These are phyloP conservation scores for Embiotoca jacksoni DNA, from an alignment of 2,113 vertebrate genomes.

Conservation along the genomic window DNA sequence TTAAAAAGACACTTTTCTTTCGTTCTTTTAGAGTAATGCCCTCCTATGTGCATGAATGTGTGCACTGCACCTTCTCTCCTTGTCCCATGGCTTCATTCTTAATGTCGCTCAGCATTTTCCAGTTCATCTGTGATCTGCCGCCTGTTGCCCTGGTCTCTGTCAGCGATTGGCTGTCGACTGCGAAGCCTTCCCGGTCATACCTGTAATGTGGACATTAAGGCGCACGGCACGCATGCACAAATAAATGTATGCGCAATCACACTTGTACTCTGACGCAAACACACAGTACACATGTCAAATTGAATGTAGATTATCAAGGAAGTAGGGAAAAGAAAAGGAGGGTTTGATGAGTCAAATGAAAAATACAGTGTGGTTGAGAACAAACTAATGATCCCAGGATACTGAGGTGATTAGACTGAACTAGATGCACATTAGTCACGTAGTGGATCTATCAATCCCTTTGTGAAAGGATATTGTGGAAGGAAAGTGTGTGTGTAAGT, in stretches of 20 bases:
- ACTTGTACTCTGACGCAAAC: neutral
- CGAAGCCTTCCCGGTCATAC: conserved; percentile 89
- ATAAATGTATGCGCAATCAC: neutral
- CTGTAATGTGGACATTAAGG: conserved; percentile 71
- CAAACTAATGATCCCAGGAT: conserved; percentile 39
- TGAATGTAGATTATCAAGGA: conserved; percentile 21
- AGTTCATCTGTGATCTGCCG: conserved; percentile 81
- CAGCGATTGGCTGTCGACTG: conserved; percentile 86
- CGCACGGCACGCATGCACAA: conserved; percentile 3
- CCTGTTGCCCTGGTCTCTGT: conserved; percentile 79
- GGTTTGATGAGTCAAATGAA: conserved; percentile 40
- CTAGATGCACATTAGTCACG: neutral
- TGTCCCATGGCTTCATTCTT: conserved; percentile 90
- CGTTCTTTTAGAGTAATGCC: neutral
- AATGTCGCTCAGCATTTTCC: conserved; percentile 89
- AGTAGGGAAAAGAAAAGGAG: neutral
- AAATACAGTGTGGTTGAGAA: conserved; percentile 38
- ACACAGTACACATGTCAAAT: conserved; percentile 10
- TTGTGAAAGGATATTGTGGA: neutral
- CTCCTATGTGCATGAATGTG: neutral
- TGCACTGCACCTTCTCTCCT: conserved; percentile 87
- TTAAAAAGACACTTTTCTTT: neutral
- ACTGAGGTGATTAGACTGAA: conserved; percentile 51
- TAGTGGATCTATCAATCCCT: too few species aligned
- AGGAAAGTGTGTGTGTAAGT: neutral